A percentile compares a stretch with the other conserved stretches of the same genome.
phyloP scores from a whole-genome alignment of 2,797 vertebrate genomes.

The Helostoma temminkii region DNA sequence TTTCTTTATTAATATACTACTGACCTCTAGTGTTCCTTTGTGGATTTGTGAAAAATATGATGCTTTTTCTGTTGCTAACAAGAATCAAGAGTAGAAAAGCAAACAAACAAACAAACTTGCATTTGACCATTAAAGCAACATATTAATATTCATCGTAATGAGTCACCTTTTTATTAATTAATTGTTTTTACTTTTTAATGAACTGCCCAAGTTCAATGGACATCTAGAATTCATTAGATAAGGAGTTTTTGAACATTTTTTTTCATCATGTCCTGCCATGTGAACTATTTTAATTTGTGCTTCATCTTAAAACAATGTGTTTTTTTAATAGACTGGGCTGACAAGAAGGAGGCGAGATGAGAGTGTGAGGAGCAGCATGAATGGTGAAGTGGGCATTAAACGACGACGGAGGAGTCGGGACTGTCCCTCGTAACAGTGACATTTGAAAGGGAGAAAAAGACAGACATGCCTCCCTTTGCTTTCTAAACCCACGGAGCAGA shows the following conservation, averaged over 20 bases:
- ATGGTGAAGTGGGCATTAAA: conserved; percentile 75
- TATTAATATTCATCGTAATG: neutral
- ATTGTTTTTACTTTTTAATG: neutral
- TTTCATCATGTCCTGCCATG: neutral
- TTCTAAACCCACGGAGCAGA: conserved; percentile 50
- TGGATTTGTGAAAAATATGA: neutral
- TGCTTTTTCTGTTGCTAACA: neutral
- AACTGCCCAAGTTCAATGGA: neutral
- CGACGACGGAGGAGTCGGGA: conserved; percentile 81
- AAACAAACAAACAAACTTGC: neutral
- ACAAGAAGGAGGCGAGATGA: conserved; percentile 78
- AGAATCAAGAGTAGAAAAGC: neutral
- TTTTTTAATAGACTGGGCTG: conserved; percentile 68
- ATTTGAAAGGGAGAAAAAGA: conserved; percentile 47
- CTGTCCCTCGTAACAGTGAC: conserved; percentile 50
- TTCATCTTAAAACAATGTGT: conserved; percentile 21
- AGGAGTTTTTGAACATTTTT: no score
- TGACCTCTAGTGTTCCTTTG: conserved; percentile 71
- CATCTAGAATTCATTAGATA: neutral
- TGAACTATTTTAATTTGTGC: conserved; percentile 5
- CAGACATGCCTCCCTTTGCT: conserved; percentile 58
- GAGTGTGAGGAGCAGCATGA: conserved; percentile 61
- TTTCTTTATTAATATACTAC: conserved; percentile 46
- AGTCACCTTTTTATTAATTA: no score
- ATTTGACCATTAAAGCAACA: neutral